Evolutionary conservation across 2,797 vertebrate genomes (phyloP), one percentile per base, ranked within the genome.

Genomic region (Trichosurus vulpecula): DNA sequence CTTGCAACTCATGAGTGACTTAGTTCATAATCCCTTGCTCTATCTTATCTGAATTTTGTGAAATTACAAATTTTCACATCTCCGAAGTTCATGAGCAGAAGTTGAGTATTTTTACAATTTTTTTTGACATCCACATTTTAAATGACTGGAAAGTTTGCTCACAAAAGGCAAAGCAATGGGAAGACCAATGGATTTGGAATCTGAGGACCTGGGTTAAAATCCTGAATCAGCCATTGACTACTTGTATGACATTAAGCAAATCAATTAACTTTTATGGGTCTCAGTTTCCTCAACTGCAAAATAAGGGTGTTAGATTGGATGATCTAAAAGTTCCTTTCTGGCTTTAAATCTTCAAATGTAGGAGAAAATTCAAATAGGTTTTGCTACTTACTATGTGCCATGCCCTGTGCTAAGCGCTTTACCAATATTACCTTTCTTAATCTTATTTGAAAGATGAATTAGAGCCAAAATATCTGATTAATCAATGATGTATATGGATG

Each of bases 21-120:
- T 93, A 92, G 95, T 74, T 90, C 54, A 57, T 52, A 91, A 93
- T 94, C 92, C 90, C 96, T 97, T 96, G 94, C 93, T 96, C 52
- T 91, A 92, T 96, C 93, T 92, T 92, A 52, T 90, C 74, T 95
- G 81, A 97, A 93, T 90, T 95, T 94, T 54, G 54, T 93, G 92
- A 96, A 94, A 94, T 96, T 95, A 90, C 91, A 92, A 11, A 93
- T 96, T 97, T 97, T 97, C 96, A 94, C 94, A 96, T 96, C 92
- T 94, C 30, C 74, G 55, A 94, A 92, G 89, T 93, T 95, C 51
- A 31, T 31, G 74, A 91, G 51, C 66, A 96, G 66, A 92, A 95
- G 55, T 91, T 31, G 90, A 93, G 97, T 93, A 10, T 4, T 30
- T 95, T 96, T 96, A 92, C 61, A 92, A 93, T 93, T 0, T 52